Conservation (phyloP, 1,140 invertebrate species). For the Papilio dardanus region DNA sequence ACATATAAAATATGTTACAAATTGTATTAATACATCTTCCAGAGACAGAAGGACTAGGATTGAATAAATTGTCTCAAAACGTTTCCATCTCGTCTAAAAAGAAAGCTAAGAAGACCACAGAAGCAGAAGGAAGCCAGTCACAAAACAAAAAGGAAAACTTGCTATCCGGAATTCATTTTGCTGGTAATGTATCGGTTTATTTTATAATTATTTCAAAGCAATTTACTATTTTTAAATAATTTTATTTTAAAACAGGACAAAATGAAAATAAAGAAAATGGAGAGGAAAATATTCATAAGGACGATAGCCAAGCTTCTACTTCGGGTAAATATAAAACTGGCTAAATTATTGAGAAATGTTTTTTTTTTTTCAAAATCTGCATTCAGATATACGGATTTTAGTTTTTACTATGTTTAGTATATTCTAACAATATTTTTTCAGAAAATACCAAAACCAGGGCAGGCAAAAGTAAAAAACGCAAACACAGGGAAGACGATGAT, state of each 20-base stretch:
- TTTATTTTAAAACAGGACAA: background rate
- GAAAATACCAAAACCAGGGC: background rate
- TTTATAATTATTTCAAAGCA: background rate
- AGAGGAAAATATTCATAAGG: background rate
- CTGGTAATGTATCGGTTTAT: background rate
- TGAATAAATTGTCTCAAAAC: background rate
- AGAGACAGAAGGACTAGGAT: constrained; percentile 27
- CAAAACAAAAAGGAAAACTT: background rate
- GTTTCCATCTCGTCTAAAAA: background rate
- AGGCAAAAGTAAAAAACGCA: constrained; percentile 20
- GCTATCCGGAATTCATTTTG: background rate
- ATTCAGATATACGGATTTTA: background rate
- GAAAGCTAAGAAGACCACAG: background rate
- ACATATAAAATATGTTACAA: no score
- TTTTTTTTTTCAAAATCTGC: background rate
- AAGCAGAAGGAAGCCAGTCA: background rate
- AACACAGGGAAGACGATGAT: constrained; percentile 14
- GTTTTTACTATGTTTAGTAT: background rate
- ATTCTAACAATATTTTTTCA: background rate
- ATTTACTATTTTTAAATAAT: background rate
- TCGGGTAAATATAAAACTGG: background rate
- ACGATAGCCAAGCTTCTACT: background rate
- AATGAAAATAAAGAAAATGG: constrained; percentile 13
- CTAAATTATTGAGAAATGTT: background rate
- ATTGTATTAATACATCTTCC: background rate